Conservation (phyloP, 2,113 vertebrate genomes). For the Australoheros scitulus region DNA sequence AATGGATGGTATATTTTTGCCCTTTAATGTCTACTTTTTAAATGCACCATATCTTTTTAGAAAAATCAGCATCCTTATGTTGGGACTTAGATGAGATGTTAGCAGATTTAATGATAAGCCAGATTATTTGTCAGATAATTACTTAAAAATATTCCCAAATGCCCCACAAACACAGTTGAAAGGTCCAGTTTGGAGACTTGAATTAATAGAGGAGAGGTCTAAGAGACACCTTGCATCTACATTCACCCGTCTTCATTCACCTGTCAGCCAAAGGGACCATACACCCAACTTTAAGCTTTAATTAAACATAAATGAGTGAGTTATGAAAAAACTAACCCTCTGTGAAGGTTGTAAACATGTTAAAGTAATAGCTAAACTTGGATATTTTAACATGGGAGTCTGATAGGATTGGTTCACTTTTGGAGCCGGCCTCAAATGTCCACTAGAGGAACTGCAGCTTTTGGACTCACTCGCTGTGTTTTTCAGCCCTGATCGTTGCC, state of each 20-base stretch:
- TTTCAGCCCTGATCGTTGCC: background rate
- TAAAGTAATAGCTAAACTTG: background rate
- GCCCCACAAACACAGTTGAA: background rate
- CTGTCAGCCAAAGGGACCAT: background rate
- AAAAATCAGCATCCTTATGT: background rate
- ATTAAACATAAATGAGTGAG: background rate
- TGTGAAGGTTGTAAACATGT: background rate
- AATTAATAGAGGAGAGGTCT: background rate
- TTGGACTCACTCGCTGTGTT: background rate
- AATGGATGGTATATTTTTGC: background rate
- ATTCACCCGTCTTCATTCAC: background rate
- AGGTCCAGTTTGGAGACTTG: background rate
- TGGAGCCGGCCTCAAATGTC: background rate
- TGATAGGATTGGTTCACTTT: fast-evolving
- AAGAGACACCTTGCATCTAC: background rate
- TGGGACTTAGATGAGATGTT: too few species aligned
- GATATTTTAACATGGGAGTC: background rate
- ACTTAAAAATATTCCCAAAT: background rate
- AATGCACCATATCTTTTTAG: background rate
- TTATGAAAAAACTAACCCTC: background rate
- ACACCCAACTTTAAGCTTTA: background rate
- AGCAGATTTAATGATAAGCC: background rate
- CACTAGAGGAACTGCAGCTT: background rate
- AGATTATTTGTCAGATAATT: background rate
- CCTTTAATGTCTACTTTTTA: background rate